A percentile compares a stretch with the other conserved stretches of the same genome.
phyloP scores from a whole-genome alignment of 2,888 invertebrate species.

The Drosophila siamana region DNA sequence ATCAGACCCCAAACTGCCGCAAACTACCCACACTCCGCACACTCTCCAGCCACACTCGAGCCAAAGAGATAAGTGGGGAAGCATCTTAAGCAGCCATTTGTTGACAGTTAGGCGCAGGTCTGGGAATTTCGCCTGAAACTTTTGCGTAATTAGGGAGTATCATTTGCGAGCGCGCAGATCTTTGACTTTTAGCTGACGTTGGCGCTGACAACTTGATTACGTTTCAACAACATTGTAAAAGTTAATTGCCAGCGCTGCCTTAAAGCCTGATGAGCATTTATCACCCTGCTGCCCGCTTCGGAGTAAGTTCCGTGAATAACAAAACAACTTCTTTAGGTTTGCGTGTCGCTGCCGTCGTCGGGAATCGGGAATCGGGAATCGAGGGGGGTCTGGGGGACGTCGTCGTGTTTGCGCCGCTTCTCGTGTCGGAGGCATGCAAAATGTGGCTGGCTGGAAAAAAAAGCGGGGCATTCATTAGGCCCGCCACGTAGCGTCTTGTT shows the following conservation, averaged over 20 bases:
- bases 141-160: constrained; percentile 70
- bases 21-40: neutral
- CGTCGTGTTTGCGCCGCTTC: constrained; percentile 13
- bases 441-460: constrained; percentile 47
- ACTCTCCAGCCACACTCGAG: neutral
- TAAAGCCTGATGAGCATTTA: constrained; percentile 80
- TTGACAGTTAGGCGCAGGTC: constrained; percentile 63
- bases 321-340: constrained; percentile 62
- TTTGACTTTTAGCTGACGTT: constrained; percentile 6
- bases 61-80: constrained; percentile 18
- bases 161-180: constrained; percentile 54
- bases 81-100: constrained; percentile 58
- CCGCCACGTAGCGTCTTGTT: constrained; percentile 80
- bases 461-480: constrained; percentile 79
- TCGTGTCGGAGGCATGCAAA: constrained; percentile 64
- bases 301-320: constrained; percentile 3
- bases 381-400: too few relatives aligned
- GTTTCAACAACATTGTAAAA: constrained; percentile 81
- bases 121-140: constrained; percentile 67
- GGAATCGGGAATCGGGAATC: neutral
- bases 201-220: constrained; percentile 77
- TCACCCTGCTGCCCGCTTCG: constrained; percentile 55
- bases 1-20: constrained; percentile 43
- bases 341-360: constrained; percentile 59
- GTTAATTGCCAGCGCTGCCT: constrained; percentile 76